Conservation (phyloP, 2,888 invertebrate genomes). For the Nephrotoma guestfalica region DNA sequence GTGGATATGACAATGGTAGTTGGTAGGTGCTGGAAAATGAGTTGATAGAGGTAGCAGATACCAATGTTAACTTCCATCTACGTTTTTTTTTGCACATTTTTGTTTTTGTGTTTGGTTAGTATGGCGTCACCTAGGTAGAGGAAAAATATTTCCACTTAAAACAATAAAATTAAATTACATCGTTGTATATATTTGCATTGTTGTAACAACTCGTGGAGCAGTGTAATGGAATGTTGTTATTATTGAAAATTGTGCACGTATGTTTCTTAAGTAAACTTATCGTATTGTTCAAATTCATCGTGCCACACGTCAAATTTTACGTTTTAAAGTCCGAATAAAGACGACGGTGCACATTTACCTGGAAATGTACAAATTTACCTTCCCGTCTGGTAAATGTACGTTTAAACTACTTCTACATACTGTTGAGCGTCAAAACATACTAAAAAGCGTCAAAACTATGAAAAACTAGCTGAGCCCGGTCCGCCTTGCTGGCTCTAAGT, state of each 20-base stretch:
- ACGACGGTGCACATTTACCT: no score
- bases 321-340: no score
- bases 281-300: no score
- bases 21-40: neutral
- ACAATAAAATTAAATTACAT: neutral
- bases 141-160: neutral
- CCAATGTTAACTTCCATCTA: neutral
- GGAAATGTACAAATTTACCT: no score
- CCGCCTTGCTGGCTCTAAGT: no score
- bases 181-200: neutral
- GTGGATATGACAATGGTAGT: neutral
- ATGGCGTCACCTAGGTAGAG: neutral
- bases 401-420: no score
- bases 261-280: no score
- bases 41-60: neutral
- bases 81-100: neutral
- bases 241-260: neutral
- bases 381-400: no score
- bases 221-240: neutral
- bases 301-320: no score
- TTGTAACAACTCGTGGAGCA: neutral
- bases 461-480: no score
- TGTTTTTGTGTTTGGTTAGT: neutral
- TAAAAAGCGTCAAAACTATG: no score
- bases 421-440: no score